Evolutionary conservation across 2,888 invertebrate genomes (phyloP).

Genomic region (Ommatoiulus sabulosus): DNA sequence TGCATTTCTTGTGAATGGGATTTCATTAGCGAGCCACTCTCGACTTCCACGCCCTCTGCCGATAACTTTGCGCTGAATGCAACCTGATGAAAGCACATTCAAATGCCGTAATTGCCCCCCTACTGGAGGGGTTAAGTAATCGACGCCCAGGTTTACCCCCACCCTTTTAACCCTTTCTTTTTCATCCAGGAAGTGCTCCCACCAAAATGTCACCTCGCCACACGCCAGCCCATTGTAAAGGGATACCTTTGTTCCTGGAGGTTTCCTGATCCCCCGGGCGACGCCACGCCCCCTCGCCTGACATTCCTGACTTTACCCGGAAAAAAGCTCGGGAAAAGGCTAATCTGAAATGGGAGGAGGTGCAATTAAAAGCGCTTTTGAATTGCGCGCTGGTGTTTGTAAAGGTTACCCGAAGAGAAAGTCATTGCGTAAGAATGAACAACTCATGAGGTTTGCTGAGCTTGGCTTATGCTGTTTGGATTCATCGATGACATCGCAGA

Average conservation of each 20-base stretch:
- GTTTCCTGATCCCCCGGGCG: background rate
- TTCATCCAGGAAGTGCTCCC: background rate
- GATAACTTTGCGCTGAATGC: background rate
- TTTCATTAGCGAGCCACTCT: too few species aligned
- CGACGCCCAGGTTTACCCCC: background rate
- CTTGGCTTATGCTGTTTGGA: too few species aligned
- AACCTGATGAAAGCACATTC: background rate
- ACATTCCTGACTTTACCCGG: background rate
- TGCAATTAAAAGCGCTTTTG: background rate
- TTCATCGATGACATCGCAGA: too few species aligned
- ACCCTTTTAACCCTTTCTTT: background rate
- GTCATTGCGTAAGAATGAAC: too few species aligned
- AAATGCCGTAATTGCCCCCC: background rate
- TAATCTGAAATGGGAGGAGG: background rate
- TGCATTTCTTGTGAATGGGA: too few species aligned
- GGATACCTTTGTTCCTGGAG: too few species aligned
- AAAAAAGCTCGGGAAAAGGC: background rate
- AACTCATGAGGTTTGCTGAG: too few species aligned
- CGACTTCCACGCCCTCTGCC: background rate
- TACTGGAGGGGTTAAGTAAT: background rate
- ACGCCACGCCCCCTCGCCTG: background rate
- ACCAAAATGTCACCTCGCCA: background rate
- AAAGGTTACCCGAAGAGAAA: too few species aligned
- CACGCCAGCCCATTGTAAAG: background rate
- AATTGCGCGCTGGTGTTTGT: too few species aligned